Conservation (phyloP, 2,888 invertebrate species). For the Sialis fuliginosa region DNA sequence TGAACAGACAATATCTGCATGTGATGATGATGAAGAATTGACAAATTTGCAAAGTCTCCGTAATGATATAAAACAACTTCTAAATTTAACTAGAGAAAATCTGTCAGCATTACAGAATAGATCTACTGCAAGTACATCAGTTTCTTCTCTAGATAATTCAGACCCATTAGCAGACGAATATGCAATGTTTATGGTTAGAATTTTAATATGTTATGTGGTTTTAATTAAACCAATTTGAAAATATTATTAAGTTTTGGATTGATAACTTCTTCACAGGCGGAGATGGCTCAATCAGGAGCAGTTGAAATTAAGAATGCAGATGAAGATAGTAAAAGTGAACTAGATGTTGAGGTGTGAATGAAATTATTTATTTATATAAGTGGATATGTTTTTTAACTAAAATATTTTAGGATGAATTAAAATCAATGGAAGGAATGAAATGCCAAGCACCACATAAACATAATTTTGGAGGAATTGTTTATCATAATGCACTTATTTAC, state of each 20-base stretch:
- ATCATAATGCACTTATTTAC: conserved; percentile 77
- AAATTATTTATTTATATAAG: background rate
- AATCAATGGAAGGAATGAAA: conserved; percentile 61
- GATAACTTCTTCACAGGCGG: conserved; percentile 12
- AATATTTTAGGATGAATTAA: conserved; percentile 38
- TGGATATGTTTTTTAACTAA: background rate
- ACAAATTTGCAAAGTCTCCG: conserved; percentile 39
- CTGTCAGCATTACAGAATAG: conserved; percentile 14
- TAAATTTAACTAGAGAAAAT: conserved; percentile 47
- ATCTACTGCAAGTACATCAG: conserved; percentile 2
- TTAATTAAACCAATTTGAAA: background rate
- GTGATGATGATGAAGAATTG: conserved; percentile 29
- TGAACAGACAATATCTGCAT: conserved; percentile 32
- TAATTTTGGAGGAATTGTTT: conserved; percentile 58
- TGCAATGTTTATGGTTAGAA: conserved; percentile 45
- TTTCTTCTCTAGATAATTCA: conserved; percentile 12
- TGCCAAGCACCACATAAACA: conserved; percentile 72
- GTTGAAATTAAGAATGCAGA: conserved; percentile 8
- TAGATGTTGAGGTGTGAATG: conserved; percentile 3
- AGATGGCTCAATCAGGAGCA: conserved; percentile 20
- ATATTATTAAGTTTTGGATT: background rate
- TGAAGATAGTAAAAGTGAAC: conserved; percentile 1
- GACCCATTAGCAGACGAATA: conserved; percentile 36
- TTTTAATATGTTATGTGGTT: conserved; percentile 3
- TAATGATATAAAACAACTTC: conserved; percentile 45